Evolutionary conservation across 2,797 vertebrate genomes (phyloP), one percentile per base, ranked within the genome.

Genomic region (Hyperoplus immaculatus): DNA sequence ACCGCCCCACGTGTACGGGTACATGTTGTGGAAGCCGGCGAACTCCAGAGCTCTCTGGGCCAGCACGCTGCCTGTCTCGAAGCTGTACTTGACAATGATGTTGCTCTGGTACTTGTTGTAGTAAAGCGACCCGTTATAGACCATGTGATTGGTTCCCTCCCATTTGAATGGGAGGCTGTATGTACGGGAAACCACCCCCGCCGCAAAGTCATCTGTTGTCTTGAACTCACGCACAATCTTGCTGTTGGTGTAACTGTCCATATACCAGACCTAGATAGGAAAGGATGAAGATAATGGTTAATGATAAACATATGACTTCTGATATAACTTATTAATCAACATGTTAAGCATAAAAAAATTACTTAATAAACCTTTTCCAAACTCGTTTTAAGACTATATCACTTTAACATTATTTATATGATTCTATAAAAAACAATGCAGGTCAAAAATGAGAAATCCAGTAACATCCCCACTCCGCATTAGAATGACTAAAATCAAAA

Each of bases 71-170:
- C 98, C 98, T 0, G 93, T 94, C 86, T 97, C 97, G 3, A 99
- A 99, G 95, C 96, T 98, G 95, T 99, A 99, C 82, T 97, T 98
- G 82, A 99, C 97, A 50, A 99, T 96, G 43, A 99, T 99, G 94
- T 99, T 99, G 93, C 97, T 99, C 92, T 99, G 98, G 84, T 99
- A 99, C 86, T 99, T 99, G 95, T 99, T 99, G 95, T 99, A 99
- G 88, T 97, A 99, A 43, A 99, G 96, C 0, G 98, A 99, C 53
- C 98, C 97, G 0, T 99, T 99, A 93, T 98, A 99, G 86, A 99
- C 97, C 0, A 99, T 96, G 0, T 99, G 98, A 90, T 98, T 99
- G 80, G 98, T 99, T 81, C 98, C 98, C 53, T 98, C 98, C 98
- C 98, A 99, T 84, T 98, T 99, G 88, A 98, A 99, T 0, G 98